phyloP scores from a whole-genome alignment of 1,140 invertebrate genomes.

The Bilobella aurantiaca region DNA sequence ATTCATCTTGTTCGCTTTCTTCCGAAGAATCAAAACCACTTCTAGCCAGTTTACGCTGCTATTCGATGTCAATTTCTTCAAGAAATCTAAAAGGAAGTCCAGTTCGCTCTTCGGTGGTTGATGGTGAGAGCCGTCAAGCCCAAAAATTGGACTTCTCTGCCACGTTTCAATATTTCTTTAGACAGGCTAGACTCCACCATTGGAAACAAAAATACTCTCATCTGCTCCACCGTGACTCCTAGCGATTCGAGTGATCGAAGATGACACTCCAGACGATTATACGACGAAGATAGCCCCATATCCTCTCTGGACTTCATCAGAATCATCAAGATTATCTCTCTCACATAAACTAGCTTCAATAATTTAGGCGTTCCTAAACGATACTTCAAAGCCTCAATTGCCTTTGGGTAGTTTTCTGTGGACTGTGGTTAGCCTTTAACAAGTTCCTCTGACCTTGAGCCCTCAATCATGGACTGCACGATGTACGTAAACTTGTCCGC shows the following conservation, averaged over 20 bases:
- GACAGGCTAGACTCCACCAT: no score
- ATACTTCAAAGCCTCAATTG: not conserved
- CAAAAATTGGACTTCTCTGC: not conserved
- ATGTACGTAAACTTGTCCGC: conserved; percentile 37
- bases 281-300: not conserved
- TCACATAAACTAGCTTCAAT: conserved; percentile 13
- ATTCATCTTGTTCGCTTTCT: not conserved
- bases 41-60: not conserved
- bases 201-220: not conserved
- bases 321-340: conserved; percentile 10
- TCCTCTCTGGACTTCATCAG: not conserved
- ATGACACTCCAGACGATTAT: conserved; percentile 10
- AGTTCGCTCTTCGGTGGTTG: no score
- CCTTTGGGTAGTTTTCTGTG: conserved; percentile 18
- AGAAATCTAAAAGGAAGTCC: not conserved
- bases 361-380: conserved; percentile 1
- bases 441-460: conserved; percentile 8
- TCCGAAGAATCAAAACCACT: not conserved
- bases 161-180: not conserved
- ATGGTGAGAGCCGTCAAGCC: not conserved
- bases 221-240: not conserved
- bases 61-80: not conserved
- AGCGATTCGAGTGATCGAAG: conserved; percentile 11
- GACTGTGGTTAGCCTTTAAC: conserved; percentile 10
- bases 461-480: not conserved